Evolutionary conservation across 35 echinoderm and acorn worm species (phyloP).

Genomic region (Patiria miniata): DNA sequence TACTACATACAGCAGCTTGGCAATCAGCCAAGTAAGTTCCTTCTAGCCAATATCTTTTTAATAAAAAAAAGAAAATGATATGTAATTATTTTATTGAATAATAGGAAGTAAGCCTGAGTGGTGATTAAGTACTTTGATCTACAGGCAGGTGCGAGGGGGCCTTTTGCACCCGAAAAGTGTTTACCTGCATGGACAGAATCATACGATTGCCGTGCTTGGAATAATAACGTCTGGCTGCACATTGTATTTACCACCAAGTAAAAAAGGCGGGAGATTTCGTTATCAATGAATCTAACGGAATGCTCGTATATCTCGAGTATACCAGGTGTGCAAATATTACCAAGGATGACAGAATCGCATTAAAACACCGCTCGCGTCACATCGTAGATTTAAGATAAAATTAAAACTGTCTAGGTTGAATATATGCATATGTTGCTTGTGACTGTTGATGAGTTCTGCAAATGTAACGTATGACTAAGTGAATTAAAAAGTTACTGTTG

Average conservation of each 20-base stretch:
- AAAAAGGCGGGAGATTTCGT: conserved; percentile 25
- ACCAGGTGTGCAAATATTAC: conserved; percentile 28
- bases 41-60: neutral
- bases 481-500: too few species aligned
- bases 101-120: neutral
- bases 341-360: conserved; percentile 21
- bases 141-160: conserved; percentile 2
- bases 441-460: too few species aligned
- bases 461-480: too few species aligned
- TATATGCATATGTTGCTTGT: neutral
- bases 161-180: conserved; percentile 12
- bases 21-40: neutral
- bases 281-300: conserved; percentile 16
- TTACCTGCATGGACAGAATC: neutral
- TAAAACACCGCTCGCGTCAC: neutral
- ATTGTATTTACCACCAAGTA: neutral
- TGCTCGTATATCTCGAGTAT: conserved; percentile 16
- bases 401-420: neutral
- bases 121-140: neutral
- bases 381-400: conserved; percentile 7
- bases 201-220: neutral
- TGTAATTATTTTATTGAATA: neutral
- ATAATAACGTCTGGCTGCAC: neutral
- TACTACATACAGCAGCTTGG: neutral
- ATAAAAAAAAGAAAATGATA: neutral